These are phyloP conservation scores for Halcyon senegalensis DNA, from an alignment of 2,113 vertebrate species.

Conservation along the genomic window DNA sequence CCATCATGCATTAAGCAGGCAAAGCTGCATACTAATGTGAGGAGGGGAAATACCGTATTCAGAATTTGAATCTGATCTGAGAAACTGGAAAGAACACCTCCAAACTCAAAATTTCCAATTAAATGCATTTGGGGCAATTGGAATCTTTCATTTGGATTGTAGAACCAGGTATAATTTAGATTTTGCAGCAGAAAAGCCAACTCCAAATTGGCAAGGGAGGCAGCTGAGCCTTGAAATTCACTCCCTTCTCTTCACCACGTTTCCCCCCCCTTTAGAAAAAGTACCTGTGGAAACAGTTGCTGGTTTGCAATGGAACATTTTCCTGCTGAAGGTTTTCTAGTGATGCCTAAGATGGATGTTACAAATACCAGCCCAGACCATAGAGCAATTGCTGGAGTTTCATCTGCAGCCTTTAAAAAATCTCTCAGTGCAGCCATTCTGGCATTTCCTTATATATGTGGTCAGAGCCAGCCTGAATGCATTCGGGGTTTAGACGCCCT, in stretches of 20 bases:
- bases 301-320: not conserved
- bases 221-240: not conserved
- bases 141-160: not conserved
- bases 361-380: not conserved
- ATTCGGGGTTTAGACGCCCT: not conserved
- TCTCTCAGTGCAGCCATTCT: not conserved
- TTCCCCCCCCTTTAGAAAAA: not conserved
- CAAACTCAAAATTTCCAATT: not conserved
- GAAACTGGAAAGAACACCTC: not conserved
- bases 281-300: not conserved
- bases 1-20: not conserved
- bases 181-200: not conserved
- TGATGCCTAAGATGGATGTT: not conserved
- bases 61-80: not conserved
- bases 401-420: slow-evolving; percentile 22
- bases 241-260: not conserved
- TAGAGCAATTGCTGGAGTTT: not conserved
- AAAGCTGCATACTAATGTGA: not conserved
- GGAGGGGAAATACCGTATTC: not conserved
- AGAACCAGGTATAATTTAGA: not conserved
- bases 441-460: not conserved
- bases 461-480: not conserved
- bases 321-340: not conserved
- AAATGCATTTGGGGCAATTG: not conserved
- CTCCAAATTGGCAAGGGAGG: not conserved